Conservation (phyloP, 1,140 invertebrate species). For the Stenopsyche tienmushanensis region DNA sequence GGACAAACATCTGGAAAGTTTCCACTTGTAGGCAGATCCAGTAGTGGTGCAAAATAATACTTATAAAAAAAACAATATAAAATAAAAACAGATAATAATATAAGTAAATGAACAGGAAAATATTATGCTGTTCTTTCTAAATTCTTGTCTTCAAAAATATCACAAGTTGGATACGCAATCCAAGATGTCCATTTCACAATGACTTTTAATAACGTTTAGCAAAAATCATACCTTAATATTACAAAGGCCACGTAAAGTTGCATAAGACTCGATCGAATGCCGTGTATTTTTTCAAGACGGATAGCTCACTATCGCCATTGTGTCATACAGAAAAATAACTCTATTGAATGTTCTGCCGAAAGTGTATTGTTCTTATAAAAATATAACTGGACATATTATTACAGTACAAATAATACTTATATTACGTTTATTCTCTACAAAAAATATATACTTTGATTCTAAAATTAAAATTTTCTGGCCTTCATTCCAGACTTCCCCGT, state of each 20-base stretch:
- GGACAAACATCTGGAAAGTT: constrained; percentile 22
- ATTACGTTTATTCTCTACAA: constrained; percentile 28
- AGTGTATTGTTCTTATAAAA: constrained; percentile 16
- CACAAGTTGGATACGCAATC: constrained; percentile 7
- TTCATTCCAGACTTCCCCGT: constrained; percentile 28
- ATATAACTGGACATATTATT: constrained; percentile 13
- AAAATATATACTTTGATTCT: constrained; percentile 36
- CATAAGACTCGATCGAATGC: neutral
- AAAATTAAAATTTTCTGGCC: constrained; percentile 41
- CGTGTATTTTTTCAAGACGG: no score
- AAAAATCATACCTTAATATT: neutral
- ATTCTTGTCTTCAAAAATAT: constrained; percentile 19
- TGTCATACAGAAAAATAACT: neutral
- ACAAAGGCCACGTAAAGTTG: neutral
- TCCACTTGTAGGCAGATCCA: constrained; percentile 1
- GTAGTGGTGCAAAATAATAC: neutral
- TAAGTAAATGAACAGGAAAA: constrained; percentile 5
- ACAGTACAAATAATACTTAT: constrained; percentile 34
- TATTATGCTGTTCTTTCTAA: neutral
- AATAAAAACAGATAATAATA: neutral
- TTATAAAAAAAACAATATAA: constrained; percentile 3
- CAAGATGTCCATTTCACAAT: constrained; percentile 7
- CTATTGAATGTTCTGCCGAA: no score
- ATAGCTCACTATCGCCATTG: neutral
- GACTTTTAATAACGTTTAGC: no score